Evolutionary conservation across 64 coral and sea anemone species (phyloP).

Genomic region (Platygyra sinensis): DNA sequence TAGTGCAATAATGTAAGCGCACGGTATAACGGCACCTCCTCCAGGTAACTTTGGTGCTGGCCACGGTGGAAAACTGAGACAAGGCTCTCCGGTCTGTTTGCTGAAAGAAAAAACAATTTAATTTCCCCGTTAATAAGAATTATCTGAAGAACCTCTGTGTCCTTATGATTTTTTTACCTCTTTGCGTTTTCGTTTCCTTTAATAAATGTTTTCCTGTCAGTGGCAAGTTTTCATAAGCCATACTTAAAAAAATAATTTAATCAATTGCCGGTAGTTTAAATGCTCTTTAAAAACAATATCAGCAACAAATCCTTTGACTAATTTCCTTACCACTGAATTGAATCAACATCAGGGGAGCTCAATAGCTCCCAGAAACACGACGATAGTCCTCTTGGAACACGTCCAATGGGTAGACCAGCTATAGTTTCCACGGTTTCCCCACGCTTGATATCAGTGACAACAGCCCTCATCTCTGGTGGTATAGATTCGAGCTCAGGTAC

Average conservation of each 20-base stretch:
- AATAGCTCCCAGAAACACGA: conserved; percentile 43
- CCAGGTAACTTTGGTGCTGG: background rate
- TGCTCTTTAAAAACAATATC: background rate
- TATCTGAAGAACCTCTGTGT: background rate
- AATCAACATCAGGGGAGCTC: conserved; percentile 25
- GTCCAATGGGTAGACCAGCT: conserved; percentile 56
- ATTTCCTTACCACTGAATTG: conserved; percentile 41
- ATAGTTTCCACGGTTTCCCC: conserved; percentile 54
- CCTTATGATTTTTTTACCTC: background rate
- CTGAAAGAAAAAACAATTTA: background rate
- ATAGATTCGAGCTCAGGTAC: conserved; percentile 38
- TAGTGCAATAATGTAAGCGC: background rate
- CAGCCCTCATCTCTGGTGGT: conserved; percentile 11
- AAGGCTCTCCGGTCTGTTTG: background rate
- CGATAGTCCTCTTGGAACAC: conserved; percentile 61
- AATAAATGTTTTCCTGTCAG: background rate
- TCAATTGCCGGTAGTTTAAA: background rate
- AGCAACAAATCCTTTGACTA: background rate
- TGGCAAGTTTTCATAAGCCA: background rate
- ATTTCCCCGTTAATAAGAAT: background rate
- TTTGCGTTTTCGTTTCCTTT: background rate
- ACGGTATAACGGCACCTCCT: conserved; percentile 30
- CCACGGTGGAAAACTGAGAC: conserved; percentile 4
- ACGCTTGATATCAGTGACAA: conserved; percentile 33
- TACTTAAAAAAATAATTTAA: background rate